Evolutionary conservation across 2,797 vertebrate genomes (phyloP).

Genomic region (Lepus oiostolus): DNA sequence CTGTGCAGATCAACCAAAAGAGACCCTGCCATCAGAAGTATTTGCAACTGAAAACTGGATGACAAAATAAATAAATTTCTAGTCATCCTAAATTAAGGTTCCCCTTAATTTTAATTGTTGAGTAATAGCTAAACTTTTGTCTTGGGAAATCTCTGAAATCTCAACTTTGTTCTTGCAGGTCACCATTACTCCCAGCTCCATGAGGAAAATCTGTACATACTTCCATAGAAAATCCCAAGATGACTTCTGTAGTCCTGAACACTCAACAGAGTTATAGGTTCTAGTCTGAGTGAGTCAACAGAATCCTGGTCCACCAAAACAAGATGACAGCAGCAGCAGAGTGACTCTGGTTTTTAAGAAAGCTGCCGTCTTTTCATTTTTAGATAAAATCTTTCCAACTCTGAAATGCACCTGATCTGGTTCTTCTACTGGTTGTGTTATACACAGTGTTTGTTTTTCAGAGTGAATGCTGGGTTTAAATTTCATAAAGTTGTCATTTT

Average conservation of each 20-base stretch:
- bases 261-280: slow-evolving; percentile 76
- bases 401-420: slow-evolving; percentile 48
- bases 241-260: slow-evolving; percentile 77
- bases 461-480: slow-evolving; percentile 58
- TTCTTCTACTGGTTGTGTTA: slow-evolving; percentile 7
- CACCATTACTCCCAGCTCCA: slow-evolving; percentile 89
- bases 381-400: slow-evolving; percentile 69
- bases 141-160: slow-evolving; percentile 59
- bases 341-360: slow-evolving; percentile 56
- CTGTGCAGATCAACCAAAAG: slow-evolving; percentile 52
- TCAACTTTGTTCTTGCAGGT: slow-evolving; percentile 82
- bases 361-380: slow-evolving; percentile 78
- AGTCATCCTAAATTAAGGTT: background rate
- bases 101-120: background rate
- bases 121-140: slow-evolving; percentile 2
- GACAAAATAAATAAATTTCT: slow-evolving; percentile 24
- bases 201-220: slow-evolving; percentile 97
- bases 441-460: slow-evolving; percentile 1
- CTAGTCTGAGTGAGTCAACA: slow-evolving; percentile 68
- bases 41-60: slow-evolving; percentile 22
- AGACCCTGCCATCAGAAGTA: slow-evolving; percentile 9
- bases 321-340: background rate
- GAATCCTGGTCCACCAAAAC: slow-evolving; percentile 7
- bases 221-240: slow-evolving; percentile 91
- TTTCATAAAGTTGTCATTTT: slow-evolving; percentile 54